Evolutionary conservation across 2,797 vertebrate species (phyloP).

Genomic region (Acanthopagrus latus): DNA sequence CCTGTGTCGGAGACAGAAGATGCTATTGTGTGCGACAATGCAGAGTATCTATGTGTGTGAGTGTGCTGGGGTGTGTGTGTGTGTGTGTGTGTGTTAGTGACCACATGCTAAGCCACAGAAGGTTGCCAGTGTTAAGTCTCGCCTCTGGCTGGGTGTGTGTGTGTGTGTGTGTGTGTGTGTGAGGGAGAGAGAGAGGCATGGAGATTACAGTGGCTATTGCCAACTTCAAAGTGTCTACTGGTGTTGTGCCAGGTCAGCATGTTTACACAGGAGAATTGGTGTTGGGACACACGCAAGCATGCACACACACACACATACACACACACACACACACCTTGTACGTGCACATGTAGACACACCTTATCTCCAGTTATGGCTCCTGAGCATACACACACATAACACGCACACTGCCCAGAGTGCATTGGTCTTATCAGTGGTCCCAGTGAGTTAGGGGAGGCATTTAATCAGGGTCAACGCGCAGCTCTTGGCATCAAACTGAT

Average conservation of each 20-base stretch:
- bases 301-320: conserved; percentile 19
- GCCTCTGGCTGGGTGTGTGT: conserved; percentile 61
- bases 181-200: conserved; percentile 21
- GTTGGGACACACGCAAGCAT: conserved; percentile 56
- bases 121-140: conserved; percentile 74
- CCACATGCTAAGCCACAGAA: conserved; percentile 69
- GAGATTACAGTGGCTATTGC: conserved; percentile 75
- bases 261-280: conserved; percentile 79
- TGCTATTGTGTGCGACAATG: conserved; percentile 34
- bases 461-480: conserved; percentile 80
- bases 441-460: conserved; percentile 74
- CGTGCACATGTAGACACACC: conserved; percentile 58
- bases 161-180: conserved; percentile 11
- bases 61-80: conserved; percentile 3
- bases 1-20: conserved; percentile 29
- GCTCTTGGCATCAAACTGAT: conserved; percentile 75
- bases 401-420: conserved; percentile 61
- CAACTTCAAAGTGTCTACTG: conserved; percentile 83
- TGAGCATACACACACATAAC: conserved; percentile 50
- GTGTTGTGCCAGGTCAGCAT: conserved; percentile 81
- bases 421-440: conserved; percentile 78
- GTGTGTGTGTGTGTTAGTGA: conserved; percentile 18
- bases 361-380: conserved; percentile 51
- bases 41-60: neutral
- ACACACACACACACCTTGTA: conserved; percentile 16